Base-by-base conservation (phyloP, 1,140 invertebrate species). In the Procambarus virginalis region DNA sequence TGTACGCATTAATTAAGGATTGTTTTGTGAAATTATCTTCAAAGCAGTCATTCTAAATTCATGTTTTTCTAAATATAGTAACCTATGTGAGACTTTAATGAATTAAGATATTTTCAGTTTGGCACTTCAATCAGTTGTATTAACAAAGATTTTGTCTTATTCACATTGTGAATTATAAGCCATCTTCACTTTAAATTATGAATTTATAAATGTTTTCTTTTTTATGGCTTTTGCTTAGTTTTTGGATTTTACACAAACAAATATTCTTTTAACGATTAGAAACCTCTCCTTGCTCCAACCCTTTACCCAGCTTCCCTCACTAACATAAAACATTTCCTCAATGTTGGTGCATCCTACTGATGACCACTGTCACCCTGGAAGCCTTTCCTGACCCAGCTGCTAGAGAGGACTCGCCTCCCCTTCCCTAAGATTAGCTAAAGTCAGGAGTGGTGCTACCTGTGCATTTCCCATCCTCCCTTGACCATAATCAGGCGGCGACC, bases 401-500 rank as follows among this genome's bases (percentile, higher is more conserved):
- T 73, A 34, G 6, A 73, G 68, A n/a, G 34, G n/a, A 73, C n/a
- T n/a, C 22, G 3, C 22, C 68, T 34, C 22, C 20, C 22, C 68
- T 34, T 73, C n/a, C 20, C 68, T 22, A 73, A 20, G 5, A 73
- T 34, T 73, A 73, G 68, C 68, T 34, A 73, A 22, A 8, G 68
- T 73, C 68, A 73, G 68, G 68, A 73, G 68, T 8, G 68, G n/a
- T 20, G 20, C 60, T 64, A 55, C 49, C 51, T 58, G 17, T 81
- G 48, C 51, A 34, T 34, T 34, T n/a, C 68, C 68, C 51, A 55
- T 81, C 79, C 51, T 58, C 48, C 55, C 48, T 58, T 58, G 49
- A 22, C 79, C 79, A 80, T n/a, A 46, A 55, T 55, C 78, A 80
- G 78, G 78, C 55, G 78, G 78, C 49, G 78, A 80, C 55, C 55